A percentile compares a stretch with the other conserved stretches of the same genome.
phyloP scores from a whole-genome alignment of 2,797 vertebrate genomes.

The Sternotherus odoratus region DNA sequence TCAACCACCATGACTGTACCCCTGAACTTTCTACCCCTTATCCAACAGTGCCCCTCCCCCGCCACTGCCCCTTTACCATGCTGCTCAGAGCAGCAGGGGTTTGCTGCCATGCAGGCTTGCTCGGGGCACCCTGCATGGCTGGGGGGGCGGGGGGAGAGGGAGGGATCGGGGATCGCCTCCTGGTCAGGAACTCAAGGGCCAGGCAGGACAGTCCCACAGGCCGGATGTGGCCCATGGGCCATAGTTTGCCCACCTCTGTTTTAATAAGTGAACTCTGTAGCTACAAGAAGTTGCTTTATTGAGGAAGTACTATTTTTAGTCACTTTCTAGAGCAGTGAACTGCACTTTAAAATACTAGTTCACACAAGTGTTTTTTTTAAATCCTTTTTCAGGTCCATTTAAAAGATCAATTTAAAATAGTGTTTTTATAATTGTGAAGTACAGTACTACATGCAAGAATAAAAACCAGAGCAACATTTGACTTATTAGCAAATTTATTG shows the following conservation, averaged over 20 bases:
- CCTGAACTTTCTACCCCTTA: too few relatives aligned
- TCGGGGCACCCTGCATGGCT: too few relatives aligned
- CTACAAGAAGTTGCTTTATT: not conserved
- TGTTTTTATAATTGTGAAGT: not conserved
- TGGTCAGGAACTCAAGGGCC: too few relatives aligned
- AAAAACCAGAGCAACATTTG: not conserved
- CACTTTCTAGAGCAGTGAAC: not conserved
- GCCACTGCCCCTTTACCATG: too few relatives aligned
- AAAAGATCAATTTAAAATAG: not conserved
- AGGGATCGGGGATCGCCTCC: too few relatives aligned
- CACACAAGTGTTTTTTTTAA: not conserved
- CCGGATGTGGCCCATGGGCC: too few relatives aligned
- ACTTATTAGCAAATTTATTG: constrained; percentile 13
- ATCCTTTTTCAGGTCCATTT: not conserved
- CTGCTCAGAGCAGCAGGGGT: too few relatives aligned
- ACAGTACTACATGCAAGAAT: not conserved
- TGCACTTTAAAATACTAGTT: not conserved
- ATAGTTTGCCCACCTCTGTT: not conserved
- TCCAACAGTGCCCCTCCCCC: too few relatives aligned
- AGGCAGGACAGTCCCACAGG: too few relatives aligned
- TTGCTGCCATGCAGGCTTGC: too few relatives aligned
- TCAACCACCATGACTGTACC: too few relatives aligned
- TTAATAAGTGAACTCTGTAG: not conserved
- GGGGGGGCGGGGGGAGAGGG: too few relatives aligned
- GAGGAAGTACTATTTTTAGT: not conserved